Evolutionary conservation across 2,797 vertebrate species (phyloP).

Genomic region (Chaenodraco wilsoni): DNA sequence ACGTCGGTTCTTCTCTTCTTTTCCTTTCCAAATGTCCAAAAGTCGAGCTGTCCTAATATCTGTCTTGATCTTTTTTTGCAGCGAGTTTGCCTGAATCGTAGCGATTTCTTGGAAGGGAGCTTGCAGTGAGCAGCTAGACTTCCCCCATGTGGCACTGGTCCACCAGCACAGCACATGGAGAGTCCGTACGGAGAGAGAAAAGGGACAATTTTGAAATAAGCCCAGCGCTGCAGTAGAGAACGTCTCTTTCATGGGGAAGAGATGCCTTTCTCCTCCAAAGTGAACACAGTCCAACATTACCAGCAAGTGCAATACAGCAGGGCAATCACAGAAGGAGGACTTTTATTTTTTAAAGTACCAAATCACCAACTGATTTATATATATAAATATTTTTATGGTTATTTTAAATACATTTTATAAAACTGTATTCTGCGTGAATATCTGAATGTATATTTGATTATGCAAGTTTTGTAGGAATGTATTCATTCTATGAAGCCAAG

Average conservation of each 20-base stretch:
- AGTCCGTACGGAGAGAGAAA: constrained; percentile 58
- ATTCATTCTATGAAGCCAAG: constrained; percentile 63
- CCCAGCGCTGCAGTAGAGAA: constrained; percentile 52
- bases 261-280: constrained; percentile 54
- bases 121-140: constrained; percentile 70
- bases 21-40: neutral
- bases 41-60: neutral
- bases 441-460: constrained; percentile 83
- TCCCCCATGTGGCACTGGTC: constrained; percentile 56
- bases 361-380: constrained; percentile 62
- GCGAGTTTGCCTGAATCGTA: constrained; percentile 64
- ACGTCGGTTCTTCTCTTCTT: constrained; percentile 44
- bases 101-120: constrained; percentile 47
- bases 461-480: constrained; percentile 67
- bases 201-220: constrained; percentile 64
- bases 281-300: constrained; percentile 61
- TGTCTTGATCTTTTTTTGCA: constrained; percentile 33
- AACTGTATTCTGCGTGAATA: constrained; percentile 75
- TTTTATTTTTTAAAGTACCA: constrained; percentile 51
- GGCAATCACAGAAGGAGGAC: constrained; percentile 63
- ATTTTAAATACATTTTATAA: constrained; percentile 66
- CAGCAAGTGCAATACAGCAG: constrained; percentile 76
- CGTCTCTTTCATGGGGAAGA: constrained; percentile 37
- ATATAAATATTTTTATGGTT: constrained; percentile 62
- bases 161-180: constrained; percentile 59